These are phyloP conservation scores for Hermetia illucens DNA, from an alignment of 1,140 invertebrate genomes.

Conservation along the genomic window DNA sequence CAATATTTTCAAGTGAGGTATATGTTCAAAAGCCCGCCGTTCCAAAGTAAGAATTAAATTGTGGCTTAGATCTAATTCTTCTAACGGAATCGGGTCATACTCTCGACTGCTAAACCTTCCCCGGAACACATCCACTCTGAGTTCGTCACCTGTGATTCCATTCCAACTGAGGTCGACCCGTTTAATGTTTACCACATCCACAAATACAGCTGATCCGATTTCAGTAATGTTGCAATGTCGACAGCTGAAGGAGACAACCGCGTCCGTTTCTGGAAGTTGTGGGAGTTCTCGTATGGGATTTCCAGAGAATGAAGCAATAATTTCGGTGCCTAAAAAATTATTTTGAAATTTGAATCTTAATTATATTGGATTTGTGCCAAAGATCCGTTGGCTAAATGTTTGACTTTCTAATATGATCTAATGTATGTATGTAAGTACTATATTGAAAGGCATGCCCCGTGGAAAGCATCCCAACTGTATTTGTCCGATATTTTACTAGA, in stretches of 20 bases:
- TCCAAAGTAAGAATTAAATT: slow-evolving; percentile 53
- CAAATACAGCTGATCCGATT: slow-evolving; percentile 47
- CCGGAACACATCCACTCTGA: slow-evolving; percentile 40
- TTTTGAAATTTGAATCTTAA: neutral
- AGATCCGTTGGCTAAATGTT: too few relatives aligned
- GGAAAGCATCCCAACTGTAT: too few relatives aligned
- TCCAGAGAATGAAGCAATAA: slow-evolving; percentile 29
- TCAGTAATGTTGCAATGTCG: slow-evolving; percentile 36
- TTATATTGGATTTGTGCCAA: too few relatives aligned
- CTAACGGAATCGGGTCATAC: slow-evolving; percentile 48
- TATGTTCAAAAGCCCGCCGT: slow-evolving; percentile 53
- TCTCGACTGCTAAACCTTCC: slow-evolving; percentile 37
- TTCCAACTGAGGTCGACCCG: slow-evolving; percentile 60
- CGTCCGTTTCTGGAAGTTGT: slow-evolving; percentile 28
- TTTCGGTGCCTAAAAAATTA: slow-evolving; percentile 12
- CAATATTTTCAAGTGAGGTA: slow-evolving; percentile 44
- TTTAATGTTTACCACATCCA: slow-evolving; percentile 43
- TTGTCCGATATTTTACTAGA: too few relatives aligned
- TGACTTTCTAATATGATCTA: too few relatives aligned
- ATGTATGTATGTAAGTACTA: too few relatives aligned
- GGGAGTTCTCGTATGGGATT: slow-evolving; percentile 30
- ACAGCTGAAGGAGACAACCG: slow-evolving; percentile 25
- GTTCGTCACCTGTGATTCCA: slow-evolving; percentile 41
- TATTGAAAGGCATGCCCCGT: too few relatives aligned
- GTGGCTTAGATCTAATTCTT: slow-evolving; percentile 46